These are phyloP conservation scores for Pristionchus japonicus DNA, from an alignment of 2,888 invertebrate genomes.

Conservation along the genomic window DNA sequence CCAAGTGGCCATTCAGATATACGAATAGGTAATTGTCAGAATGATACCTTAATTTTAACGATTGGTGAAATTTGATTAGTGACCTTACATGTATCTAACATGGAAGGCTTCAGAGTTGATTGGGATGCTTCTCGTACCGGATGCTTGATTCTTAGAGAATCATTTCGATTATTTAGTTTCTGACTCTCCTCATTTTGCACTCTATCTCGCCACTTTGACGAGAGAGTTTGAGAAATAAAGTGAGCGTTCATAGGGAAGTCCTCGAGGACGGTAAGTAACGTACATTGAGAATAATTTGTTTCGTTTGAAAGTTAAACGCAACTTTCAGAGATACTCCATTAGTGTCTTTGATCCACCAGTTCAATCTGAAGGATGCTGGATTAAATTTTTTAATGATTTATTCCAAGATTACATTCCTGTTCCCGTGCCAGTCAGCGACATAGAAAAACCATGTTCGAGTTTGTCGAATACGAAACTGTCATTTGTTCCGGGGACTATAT, in stretches of 20 bases:
- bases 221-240: too few species aligned
- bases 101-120: not conserved
- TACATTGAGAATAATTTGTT: too few species aligned
- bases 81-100: not conserved
- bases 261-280: too few species aligned
- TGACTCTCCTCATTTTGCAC: not conserved
- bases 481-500: not conserved
- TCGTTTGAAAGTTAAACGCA: too few species aligned
- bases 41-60: not conserved
- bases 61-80: not conserved
- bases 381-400: not conserved
- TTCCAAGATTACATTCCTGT: not conserved
- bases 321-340: not conserved
- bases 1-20: not conserved
- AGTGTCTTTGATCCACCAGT: not conserved
- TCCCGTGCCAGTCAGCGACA: not conserved
- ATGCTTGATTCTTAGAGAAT: not conserved
- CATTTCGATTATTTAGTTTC: not conserved
- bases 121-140: not conserved
- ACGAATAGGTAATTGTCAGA: not conserved
- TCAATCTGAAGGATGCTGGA: not conserved
- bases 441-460: not conserved
- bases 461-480: not conserved
- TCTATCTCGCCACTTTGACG: too few species aligned
- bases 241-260: too few species aligned